phyloP scores from a whole-genome alignment of 2,797 vertebrate genomes.

The Iguana delicatissima region DNA sequence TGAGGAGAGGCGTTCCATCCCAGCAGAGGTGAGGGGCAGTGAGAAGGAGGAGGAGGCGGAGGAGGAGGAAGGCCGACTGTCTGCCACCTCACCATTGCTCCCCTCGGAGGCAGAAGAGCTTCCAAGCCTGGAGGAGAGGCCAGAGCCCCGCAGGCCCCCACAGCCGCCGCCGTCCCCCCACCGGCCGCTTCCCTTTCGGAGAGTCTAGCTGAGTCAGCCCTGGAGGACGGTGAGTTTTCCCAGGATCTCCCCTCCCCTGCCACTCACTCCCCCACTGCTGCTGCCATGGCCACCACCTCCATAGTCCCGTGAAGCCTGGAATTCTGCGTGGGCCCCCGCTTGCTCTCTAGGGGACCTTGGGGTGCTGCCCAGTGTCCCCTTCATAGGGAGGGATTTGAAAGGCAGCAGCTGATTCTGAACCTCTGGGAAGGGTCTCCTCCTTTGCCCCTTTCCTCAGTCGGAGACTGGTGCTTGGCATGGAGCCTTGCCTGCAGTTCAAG shows the following conservation, averaged over 20 bases:
- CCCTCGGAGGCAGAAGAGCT: not conserved
- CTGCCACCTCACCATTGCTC: accelerated
- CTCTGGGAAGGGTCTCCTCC: too few relatives aligned
- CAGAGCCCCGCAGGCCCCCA: not conserved
- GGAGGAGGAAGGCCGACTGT: constrained; percentile 13
- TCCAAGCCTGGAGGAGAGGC: not conserved
- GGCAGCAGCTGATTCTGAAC: too few relatives aligned
- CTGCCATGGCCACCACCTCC: too few relatives aligned
- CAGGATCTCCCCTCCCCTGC: not conserved
- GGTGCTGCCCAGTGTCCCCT: not conserved
- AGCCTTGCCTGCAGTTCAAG: not conserved
- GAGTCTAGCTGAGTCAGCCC: constrained; percentile 76
- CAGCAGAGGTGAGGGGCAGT: not conserved
- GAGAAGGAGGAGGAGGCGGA: constrained; percentile 42
- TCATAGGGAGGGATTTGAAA: not conserved
- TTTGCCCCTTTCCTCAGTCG: not conserved
- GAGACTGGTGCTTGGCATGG: not conserved
- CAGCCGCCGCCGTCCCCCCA: constrained; percentile 39
- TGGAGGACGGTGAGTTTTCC: constrained; percentile 78
- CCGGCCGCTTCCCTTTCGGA: constrained; percentile 31
- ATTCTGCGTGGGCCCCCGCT: too few relatives aligned
- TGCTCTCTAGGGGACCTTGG: too few relatives aligned
- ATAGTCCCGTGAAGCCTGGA: too few relatives aligned
- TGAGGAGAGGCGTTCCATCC: not conserved
- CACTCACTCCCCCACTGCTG: too few relatives aligned